Base-by-base conservation (phyloP, 2,113 vertebrate species). In the Amphiprion ocellaris region DNA sequence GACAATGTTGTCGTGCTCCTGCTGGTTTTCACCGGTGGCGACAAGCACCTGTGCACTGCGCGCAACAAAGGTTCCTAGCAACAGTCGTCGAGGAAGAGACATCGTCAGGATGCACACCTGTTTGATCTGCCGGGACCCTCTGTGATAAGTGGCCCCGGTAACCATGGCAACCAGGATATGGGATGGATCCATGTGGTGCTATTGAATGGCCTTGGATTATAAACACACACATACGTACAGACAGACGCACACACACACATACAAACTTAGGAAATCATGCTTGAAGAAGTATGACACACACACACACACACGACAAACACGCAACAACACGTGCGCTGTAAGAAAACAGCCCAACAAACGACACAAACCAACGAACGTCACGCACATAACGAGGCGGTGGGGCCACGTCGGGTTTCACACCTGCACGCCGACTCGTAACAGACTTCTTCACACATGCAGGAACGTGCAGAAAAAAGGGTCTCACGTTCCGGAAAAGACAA, bases 61-160 rank as follows among this genome's bases (percentile, higher is more conserved):
- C 66, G 73, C 81, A 83, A 92, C 91, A 92, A 90, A 89, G 88
- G 81, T 89, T 92, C 90, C 78, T 91, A 91, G 91, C 89, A 92
- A 93, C 92, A 75, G 90, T 90, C 21, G 88, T 81, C 10, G 70
- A 74, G 86, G 83, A 15, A 86, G 86, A 83, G 79, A 87, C 82
- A 88, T 85, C 61, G 73, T 88, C 86, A 80, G 88, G 91, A 93
- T 89, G 87, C 87, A 90, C 92, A 93, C 92, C 92, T 92, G 92
- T 93, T 92, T 93, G 91, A 93, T 93, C 90, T 89, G 88, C 75
- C 19, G 63, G 83, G 90, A 91, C 91, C 89, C 90, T 92, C 83
- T 91, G 88, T 91, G 89, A 92, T 93, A 93, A 93, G 88, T 92
- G 90, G 88, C 79, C 81, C 65, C 26, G 3, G 92, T 92, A 84